Evolutionary conservation across 2,888 invertebrate genomes (phyloP), one percentile per base, ranked within the genome.

Genomic region (Phaonia tiefii): DNA sequence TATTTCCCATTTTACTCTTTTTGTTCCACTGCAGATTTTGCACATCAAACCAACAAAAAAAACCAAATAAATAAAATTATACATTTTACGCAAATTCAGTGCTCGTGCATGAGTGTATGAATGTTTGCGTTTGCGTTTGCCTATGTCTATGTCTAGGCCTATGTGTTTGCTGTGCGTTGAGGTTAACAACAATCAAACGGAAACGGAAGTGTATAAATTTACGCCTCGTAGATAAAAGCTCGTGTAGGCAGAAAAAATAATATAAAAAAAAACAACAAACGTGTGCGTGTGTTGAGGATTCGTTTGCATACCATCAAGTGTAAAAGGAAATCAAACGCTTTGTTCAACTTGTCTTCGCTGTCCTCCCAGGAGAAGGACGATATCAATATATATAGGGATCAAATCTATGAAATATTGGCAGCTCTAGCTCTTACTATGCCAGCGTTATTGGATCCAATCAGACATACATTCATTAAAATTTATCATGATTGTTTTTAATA

Each of bases 121-220:
- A 37, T 8, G 44, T 37, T 26, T 46, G 39, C 31, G 4, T 8
- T 8, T 31, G 31, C 31, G 4, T 8, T 8, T 31, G 31, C 31
- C 31, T 31, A 31, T n/a, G n/a, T n/a, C n/a, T n/a, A n/a, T n/a
- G n/a, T n/a, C n/a, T n/a, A n/a, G n/a, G n/a, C n/a, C n/a, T n/a
- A n/a, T 67, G 31, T 8, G 31, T 37, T 26, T 44, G 31, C 7
- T 31, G 37, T 60, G 39, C 39, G 37, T 20, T 60, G 39, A 58
- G 58, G 58, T 58, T 58, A 58, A 39, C 11, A 66, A 58, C 31
- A 67, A 49, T n/a, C 15, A 15, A 70, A 42, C 75, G 75, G 71
- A 78, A 82, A 69, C 75, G 80, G 79, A 83, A 76, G 79, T 83
- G 65, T 75, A 82, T 82, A 80, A 82, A 83, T 83, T 83, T 82